A percentile compares a stretch with the other conserved stretches of the same genome.
Evolutionary conservation across 1,140 invertebrate species (phyloP).

Genomic region (Drosophila kohkoa): DNA sequence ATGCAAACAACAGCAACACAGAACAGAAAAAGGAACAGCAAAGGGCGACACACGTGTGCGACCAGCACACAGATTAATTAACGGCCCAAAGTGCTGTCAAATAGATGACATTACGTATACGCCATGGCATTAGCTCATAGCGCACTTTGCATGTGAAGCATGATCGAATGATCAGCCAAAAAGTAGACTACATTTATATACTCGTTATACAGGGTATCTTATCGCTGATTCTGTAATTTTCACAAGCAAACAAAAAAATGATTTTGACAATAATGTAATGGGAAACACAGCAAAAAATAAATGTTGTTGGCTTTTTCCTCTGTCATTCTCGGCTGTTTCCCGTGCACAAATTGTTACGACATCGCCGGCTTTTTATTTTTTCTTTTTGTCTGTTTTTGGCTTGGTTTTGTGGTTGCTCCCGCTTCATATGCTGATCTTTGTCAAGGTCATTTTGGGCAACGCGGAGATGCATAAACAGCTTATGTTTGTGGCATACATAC

Average conservation of each 20-base stretch:
- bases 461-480: conserved; percentile 16
- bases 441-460: conserved; percentile 52
- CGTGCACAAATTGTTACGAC: conserved; percentile 56
- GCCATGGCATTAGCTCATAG: conserved; percentile 36
- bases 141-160: neutral
- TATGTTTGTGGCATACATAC: conserved; percentile 2
- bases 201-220: neutral
- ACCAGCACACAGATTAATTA: conserved; percentile 32
- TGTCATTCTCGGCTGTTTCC: conserved; percentile 16
- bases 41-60: conserved; percentile 25
- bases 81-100: conserved; percentile 25
- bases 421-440: conserved; percentile 21
- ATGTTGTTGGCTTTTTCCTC: conserved; percentile 48
- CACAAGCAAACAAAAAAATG: conserved; percentile 11
- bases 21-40: neutral
- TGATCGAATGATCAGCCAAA: neutral
- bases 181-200: neutral
- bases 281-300: conserved; percentile 60
- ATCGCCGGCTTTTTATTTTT: conserved; percentile 35
- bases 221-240: neutral
- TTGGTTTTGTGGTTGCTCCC: conserved; percentile 3
- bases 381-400: neutral
- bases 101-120: conserved; percentile 36
- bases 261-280: conserved; percentile 62
- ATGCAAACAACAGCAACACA: conserved; percentile 19